Percentiles rank a stretch among this genome's conserved stretches.
phyloP scores from a whole-genome alignment of 1,140 invertebrate genomes.

The Drosophila kikkawai region DNA sequence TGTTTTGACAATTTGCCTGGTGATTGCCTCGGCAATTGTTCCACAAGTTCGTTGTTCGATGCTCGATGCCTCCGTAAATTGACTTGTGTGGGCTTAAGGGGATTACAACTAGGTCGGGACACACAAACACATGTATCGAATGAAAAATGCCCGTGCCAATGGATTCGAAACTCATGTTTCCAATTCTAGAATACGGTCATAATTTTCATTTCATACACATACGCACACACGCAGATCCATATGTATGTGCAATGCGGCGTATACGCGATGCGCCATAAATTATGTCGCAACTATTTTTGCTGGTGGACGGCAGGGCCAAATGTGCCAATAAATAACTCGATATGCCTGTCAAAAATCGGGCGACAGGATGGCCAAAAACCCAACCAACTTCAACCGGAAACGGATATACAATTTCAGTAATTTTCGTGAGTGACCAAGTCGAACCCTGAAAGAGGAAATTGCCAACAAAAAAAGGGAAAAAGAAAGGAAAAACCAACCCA shows the following conservation, averaged over 20 bases:
- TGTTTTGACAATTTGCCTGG: constrained; percentile 42
- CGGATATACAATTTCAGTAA: constrained; percentile 81
- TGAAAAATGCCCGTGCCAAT: constrained; percentile 41
- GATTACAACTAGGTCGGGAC: constrained; percentile 15
- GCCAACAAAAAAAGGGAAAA: constrained; percentile 39
- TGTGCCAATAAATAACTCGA: constrained; percentile 59
- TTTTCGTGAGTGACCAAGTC: constrained; percentile 73
- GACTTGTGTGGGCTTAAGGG: constrained; percentile 54
- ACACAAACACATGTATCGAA: constrained; percentile 4
- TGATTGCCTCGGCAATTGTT: constrained; percentile 50
- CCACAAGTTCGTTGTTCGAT: constrained; percentile 30
- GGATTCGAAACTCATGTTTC: constrained; percentile 18
- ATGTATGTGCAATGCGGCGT: constrained; percentile 56
- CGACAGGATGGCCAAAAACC: constrained; percentile 20
- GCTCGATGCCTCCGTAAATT: constrained; percentile 30
- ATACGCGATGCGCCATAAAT: constrained; percentile 69
- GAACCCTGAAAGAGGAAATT: constrained; percentile 60
- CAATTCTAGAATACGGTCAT: constrained; percentile 12
- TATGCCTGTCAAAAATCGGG: constrained; percentile 46
- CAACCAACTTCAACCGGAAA: constrained; percentile 67
- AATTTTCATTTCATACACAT: constrained; percentile 6
- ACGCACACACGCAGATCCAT: background rate
- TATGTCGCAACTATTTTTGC: constrained; percentile 49
- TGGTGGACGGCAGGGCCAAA: constrained; percentile 19
- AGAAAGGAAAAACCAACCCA: constrained; percentile 23